Conservation (phyloP, 2,888 invertebrate species). For the Brenthis daphne region DNA sequence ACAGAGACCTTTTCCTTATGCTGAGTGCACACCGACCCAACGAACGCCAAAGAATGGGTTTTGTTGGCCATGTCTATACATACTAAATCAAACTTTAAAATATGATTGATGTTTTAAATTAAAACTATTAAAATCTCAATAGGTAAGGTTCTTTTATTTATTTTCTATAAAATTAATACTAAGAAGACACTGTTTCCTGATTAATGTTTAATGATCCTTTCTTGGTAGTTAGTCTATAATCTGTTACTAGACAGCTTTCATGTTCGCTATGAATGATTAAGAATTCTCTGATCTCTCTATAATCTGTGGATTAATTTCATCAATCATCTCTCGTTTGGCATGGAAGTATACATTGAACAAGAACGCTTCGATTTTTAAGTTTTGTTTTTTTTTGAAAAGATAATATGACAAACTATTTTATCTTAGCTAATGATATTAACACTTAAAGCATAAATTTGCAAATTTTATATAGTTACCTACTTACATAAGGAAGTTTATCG, state of each 20-base stretch:
- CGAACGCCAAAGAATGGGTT: no score
- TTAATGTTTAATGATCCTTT: no score
- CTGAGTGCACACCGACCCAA: no score
- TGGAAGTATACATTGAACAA: constrained; percentile 10
- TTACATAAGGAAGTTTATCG: constrained; percentile 2
- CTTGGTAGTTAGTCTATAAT: neutral
- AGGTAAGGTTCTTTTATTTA: no score
- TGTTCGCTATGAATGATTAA: constrained; percentile 16
- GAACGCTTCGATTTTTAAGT: constrained; percentile 27
- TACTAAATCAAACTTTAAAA: no score
- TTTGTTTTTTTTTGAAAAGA: constrained; percentile 35
- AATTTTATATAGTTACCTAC: neutral
- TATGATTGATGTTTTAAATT: no score
- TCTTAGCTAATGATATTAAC: constrained; percentile 11
- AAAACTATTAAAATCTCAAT: no score
- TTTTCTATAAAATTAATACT: no score
- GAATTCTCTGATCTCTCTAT: neutral
- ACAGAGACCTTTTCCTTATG: no score
- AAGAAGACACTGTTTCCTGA: no score
- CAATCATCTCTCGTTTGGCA: neutral
- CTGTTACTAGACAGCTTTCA: neutral
- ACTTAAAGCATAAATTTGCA: neutral
- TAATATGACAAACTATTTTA: constrained; percentile 21
- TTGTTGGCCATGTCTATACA: no score
- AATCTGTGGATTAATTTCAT: constrained; percentile 1